Evolutionary conservation across 2,797 vertebrate genomes (phyloP), one percentile per base, ranked within the genome.

Genomic region (Brotula barbata): DNA sequence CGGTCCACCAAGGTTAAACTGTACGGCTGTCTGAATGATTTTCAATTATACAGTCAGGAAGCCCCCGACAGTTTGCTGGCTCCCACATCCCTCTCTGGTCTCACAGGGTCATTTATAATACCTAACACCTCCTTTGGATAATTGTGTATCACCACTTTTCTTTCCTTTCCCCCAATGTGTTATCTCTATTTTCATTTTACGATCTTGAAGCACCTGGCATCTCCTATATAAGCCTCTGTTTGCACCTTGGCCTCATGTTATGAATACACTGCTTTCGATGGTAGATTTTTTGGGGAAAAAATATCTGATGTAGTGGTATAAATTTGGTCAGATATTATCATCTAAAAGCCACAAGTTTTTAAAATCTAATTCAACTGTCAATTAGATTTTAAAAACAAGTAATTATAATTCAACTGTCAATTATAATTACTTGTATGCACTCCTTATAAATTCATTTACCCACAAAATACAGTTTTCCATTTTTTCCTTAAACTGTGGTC

Each of bases 21-120:
- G 81, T 89, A 88, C 88, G 90, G 82, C 83, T 88, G 82, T 89
- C 84, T 82, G 75, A 92, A 89, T 88, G 84, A 90, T 90, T 92
- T 91, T 91, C 88, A 90, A 87, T 91, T 89, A 90, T 75, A 88
- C 69, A 77, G 39, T 62, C 75, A 82, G 80, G 83, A 88, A 84
- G 81, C 66, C 75, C 76, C 53, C 58, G 48, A 80, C 80, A 82
- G 70, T 73, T 81, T 65, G 1, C 56, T 42, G 54, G 45, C 82
- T 71, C 59, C 63, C 68, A 73, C 71, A 75, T 77, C 70, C 65
- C 52, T 69, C 70, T 66, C 56, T 76, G 71, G 71, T 69, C 68
- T 71, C 64, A 63, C 65, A 51, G 82, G 82, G 80, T 88, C 85
- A 84, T 85, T 84, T 75, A 77, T 83, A 83, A 85, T 76, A 81